Conservation (phyloP, 2,113 vertebrate species). For the Heterotis niloticus region DNA sequence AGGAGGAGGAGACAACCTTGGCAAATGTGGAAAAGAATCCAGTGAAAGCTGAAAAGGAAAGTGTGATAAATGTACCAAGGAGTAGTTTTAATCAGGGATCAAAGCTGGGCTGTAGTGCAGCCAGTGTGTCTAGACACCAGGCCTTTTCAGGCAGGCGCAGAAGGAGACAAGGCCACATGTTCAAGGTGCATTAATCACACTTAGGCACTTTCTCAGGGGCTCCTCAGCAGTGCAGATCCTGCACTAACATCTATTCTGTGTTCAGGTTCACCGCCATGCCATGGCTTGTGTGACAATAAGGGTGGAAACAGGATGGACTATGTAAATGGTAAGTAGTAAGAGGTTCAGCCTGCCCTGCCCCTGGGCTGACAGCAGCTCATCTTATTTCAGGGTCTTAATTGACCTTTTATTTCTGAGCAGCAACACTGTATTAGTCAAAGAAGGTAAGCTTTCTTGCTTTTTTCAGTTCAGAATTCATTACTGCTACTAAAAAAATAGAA, state of each 20-base stretch:
- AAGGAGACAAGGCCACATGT: conserved; percentile 73
- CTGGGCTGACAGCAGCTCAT: no score
- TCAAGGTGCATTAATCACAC: conserved; percentile 70
- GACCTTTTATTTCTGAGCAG: no score
- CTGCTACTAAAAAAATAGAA: not conserved
- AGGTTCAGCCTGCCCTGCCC: not conserved
- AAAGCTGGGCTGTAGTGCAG: conserved; percentile 69
- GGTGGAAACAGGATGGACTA: no score
- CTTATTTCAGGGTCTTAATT: no score
- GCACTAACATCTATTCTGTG: conserved; percentile 46
- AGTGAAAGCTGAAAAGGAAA: conserved; percentile 38
- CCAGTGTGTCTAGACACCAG: conserved; percentile 71
- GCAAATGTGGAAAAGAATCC: conserved; percentile 21
- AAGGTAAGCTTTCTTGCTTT: not conserved
- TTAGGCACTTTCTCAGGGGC: conserved; percentile 53
- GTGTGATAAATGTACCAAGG: conserved; percentile 65
- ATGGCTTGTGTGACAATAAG: not conserved
- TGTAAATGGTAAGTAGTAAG: no score
- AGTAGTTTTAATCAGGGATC: conserved; percentile 74
- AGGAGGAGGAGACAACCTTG: conserved; percentile 2
- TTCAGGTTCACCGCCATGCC: not conserved
- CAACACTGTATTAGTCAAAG: no score
- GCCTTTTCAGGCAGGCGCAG: conserved; percentile 55
- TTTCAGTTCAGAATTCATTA: not conserved
- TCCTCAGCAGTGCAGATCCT: conserved; percentile 42